Conservation (phyloP, 2,888 invertebrate genomes). For the Serrognathus titanus region DNA sequence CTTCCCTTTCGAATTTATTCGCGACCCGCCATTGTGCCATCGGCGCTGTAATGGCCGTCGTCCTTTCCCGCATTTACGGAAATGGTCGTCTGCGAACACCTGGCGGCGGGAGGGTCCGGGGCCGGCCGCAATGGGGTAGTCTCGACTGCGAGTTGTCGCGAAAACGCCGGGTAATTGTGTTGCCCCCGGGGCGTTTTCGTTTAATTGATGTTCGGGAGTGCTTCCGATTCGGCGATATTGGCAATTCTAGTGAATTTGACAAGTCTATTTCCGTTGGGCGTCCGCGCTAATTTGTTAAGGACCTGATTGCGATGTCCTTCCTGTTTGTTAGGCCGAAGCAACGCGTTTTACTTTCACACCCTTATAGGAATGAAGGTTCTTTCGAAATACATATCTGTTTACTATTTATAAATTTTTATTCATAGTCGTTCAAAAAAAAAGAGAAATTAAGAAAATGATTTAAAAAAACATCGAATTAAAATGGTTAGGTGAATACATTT, state of each 20-base stretch:
- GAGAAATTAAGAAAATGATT: no score
- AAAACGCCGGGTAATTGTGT: not conserved
- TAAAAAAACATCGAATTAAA: no score
- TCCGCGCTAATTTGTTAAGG: not conserved
- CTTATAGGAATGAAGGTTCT: no score
- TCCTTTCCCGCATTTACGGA: not conserved
- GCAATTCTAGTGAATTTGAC: slow-evolving; percentile 11
- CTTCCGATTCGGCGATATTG: slow-evolving; percentile 15
- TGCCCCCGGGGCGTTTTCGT: slow-evolving; percentile 25
- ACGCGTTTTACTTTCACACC: no score
- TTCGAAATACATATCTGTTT: no score
- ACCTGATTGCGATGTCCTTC: not conserved
- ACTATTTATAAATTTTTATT: no score
- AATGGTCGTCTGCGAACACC: slow-evolving; percentile 1
- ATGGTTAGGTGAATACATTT: no score
- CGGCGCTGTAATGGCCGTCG: not conserved
- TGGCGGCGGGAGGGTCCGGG: not conserved
- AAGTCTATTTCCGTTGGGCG: not conserved
- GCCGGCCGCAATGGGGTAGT: not conserved
- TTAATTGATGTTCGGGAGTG: slow-evolving; percentile 19
- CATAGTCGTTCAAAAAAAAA: no score
- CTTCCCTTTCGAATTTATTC: no score
- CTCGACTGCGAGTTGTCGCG: not conserved
- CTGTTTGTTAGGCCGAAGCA: no score
- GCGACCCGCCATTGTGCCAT: no score